phyloP scores from a whole-genome alignment of 2,888 invertebrate species.

The Meghimatium bilineatum region DNA sequence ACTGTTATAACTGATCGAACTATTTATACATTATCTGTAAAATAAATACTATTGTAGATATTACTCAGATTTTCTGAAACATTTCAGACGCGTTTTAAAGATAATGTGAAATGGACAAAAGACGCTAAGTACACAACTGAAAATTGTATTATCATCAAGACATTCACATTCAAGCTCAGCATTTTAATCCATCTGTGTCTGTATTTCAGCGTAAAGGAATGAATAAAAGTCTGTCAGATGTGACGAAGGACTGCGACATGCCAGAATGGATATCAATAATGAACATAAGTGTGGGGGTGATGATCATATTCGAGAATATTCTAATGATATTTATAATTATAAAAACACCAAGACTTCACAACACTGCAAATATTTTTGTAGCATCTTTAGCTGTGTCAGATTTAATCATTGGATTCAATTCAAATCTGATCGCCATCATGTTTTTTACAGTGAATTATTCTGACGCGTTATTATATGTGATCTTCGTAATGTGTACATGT shows the following conservation, averaged over 20 bases:
- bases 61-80: no score
- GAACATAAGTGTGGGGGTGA: neutral
- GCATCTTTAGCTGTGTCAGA: neutral
- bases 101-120: no score
- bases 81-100: no score
- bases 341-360: neutral
- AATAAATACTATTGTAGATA: no score
- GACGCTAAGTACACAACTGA: no score
- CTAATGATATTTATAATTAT: neutral
- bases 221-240: neutral
- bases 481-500: no score
- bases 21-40: no score
- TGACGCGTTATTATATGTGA: neutral
- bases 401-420: neutral
- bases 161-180: no score
- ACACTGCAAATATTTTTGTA: neutral
- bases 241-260: neutral
- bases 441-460: neutral
- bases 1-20: no score
- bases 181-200: no score
- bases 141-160: no score
- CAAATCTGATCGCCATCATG: neutral
- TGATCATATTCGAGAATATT: neutral
- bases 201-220: neutral
- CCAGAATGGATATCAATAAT: neutral